Base-by-base conservation (phyloP, 2,888 invertebrate species). In the Yponomeuta evonymella region DNA sequence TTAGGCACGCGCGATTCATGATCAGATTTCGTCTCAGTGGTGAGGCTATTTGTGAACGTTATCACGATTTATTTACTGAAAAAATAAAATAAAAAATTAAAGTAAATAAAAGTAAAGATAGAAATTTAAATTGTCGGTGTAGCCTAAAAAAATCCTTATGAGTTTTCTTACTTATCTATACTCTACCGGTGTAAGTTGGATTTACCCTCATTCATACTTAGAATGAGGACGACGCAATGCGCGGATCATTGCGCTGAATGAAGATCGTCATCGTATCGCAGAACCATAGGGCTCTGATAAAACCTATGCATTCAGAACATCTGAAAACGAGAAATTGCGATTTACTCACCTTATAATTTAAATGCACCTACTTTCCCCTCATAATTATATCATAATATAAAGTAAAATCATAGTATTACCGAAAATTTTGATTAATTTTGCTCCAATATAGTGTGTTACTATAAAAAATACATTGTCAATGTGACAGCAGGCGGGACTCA, bases 1-100 rank as follows among this genome's bases (percentile, higher is more conserved):
- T 78, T 58, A 90, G 75, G 71, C 80, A 79, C 43, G 89, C 83
- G 6, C 80, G 79, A 67, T 85, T 85, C 89, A 89, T 89, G n/a
- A 58, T 58, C 51, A 58, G 51, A 15, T 15, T 12, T 2, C 15
- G 4, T 58, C 2, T 12, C 51, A 58, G 15, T 2, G 51, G 51
- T 12, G 6, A 2, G 51, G 6, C 51, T 51, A 12, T 51, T 51
- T 33, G 33, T 33, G 5, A 43, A 5, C 9, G 51, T 58, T 15
- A 15, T 58, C 15, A 58, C 51, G 8, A 73, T 73, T 74, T 72
- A 75, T 76, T 76, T 43, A 43, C 43, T 43, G 43, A 43, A 43
- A 36, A 43, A 43, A 73, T 76, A 75, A 71, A 73, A 72, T 65
- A 71, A 72, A 73, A 78, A 75, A 3, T 15, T 5, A 58, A 15